Percentiles rank a stretch among this genome's conserved stretches.
These are phyloP conservation scores for Natrix natrix DNA, from an alignment of 2,797 vertebrate species.

Conservation along the genomic window DNA sequence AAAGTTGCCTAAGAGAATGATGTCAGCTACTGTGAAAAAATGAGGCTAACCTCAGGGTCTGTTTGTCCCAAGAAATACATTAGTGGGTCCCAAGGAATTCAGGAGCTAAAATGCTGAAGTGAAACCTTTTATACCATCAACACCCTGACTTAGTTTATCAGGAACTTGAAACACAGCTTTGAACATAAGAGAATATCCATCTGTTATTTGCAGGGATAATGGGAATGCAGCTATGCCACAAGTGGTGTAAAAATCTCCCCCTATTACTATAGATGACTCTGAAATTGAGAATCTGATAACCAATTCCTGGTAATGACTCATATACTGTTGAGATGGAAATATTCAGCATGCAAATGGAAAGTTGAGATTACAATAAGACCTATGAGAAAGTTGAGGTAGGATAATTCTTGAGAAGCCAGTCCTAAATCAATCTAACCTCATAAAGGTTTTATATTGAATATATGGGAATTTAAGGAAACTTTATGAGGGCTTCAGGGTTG, in stretches of 20 bases:
- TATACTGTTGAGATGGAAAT: neutral
- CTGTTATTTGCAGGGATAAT: neutral
- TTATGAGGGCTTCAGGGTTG: too few relatives aligned
- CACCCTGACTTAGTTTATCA: neutral
- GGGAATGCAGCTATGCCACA: neutral
- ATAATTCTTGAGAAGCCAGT: too few relatives aligned
- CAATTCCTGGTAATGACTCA: neutral
- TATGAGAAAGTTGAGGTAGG: neutral
- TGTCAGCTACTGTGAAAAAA: neutral
- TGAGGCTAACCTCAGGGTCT: neutral
- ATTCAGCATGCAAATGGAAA: neutral
- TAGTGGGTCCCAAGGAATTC: neutral
- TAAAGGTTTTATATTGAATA: too few relatives aligned
- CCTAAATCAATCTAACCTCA: too few relatives aligned
- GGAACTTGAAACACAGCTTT: neutral
- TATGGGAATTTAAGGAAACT: too few relatives aligned
- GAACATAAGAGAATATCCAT: neutral
- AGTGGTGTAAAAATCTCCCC: neutral
- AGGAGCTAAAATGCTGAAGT: neutral
- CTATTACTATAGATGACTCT: neutral
- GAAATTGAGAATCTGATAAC: neutral
- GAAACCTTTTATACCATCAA: neutral
- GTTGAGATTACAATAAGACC: neutral
- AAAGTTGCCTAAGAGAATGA: neutral
- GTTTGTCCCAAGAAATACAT: neutral